phyloP scores from a whole-genome alignment of 2,888 invertebrate species.

The Esperia sulphurella region DNA sequence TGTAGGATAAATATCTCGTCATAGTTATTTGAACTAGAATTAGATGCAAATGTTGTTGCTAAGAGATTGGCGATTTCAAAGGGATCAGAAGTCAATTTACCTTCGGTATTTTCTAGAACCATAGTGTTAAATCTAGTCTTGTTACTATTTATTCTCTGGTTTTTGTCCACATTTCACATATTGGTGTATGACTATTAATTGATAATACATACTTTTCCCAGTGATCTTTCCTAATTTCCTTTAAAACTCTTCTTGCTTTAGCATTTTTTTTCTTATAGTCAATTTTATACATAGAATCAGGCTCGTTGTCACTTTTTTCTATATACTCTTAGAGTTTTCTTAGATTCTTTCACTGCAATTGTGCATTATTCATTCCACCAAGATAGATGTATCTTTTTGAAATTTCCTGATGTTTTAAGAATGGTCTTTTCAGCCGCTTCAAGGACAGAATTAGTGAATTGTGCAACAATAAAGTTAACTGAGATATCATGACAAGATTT shows the following conservation, averaged over 20 bases:
- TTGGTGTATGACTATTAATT: conserved; percentile 7
- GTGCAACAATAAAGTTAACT: not conserved
- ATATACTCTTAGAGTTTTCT: conserved; percentile 2
- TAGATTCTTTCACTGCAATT: conserved; percentile 5
- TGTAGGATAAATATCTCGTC: conserved; percentile 3
- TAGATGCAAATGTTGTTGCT: conserved; percentile 9
- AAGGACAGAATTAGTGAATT: no score
- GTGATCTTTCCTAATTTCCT: conserved; percentile 5
- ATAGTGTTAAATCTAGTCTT: no score
- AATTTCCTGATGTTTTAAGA: not conserved
- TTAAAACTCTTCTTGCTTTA: no score
- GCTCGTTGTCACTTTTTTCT: not conserved
- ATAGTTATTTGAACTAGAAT: conserved; percentile 14
- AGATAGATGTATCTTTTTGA: not conserved
- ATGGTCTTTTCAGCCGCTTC: no score
- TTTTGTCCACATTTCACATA: conserved; percentile 9
- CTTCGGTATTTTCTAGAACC: no score
- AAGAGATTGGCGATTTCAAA: conserved; percentile 4
- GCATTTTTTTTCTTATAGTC: no score
- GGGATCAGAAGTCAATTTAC: not conserved
- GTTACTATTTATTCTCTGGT: not conserved
- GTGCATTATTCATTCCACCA: conserved; percentile 8
- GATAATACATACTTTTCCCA: conserved; percentile 10
- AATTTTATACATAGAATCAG: no score
- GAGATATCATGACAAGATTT: not conserved